Evolutionary conservation across 2,113 vertebrate genomes (phyloP), one percentile per base, ranked within the genome.

Genomic region (Gopherus flavomarginatus): DNA sequence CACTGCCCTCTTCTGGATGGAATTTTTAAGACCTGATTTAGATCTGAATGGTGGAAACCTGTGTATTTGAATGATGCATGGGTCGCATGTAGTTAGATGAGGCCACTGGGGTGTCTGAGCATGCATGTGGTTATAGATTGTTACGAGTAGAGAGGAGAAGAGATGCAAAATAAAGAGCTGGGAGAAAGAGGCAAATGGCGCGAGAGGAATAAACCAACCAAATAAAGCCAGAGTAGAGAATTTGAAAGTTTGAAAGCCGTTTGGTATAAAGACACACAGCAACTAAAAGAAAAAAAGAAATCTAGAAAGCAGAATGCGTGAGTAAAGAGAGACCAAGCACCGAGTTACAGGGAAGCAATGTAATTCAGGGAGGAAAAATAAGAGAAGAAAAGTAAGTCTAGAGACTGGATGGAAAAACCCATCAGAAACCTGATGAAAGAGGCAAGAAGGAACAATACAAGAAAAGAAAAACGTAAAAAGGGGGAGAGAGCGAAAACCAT

Each of bases 81-180:
- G 26, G 69, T 2, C 21, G 6, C 31, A 42, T 47, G 57, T 49
- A 52, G 11, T 81, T 50, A 56, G 12, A 12, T 77, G 78, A 47
- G 35, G 56, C 16, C 5, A 75, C 38, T 2, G 3, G 8, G 49
- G 3, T 26, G 1, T 7, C 1, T 2, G 12, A 22, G 35, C 54
- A 85, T 52, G 80, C 69, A 62, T 4, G 31, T 47, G 24, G 7
- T 17, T 79, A 52, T n/a, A 62, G 84, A 19, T 42, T n/a, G 72
- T 16, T 11, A 22, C 35, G 29, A 52, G 75, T 49, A 47, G 38
- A 26, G 11, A 57, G 16, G 62, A 89, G 49, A 72, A 16, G 35
- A 80, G 17, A 2, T 21, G 38, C 4, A 52, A 85, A 90, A 77
- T 0, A 81, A 14, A 79, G 13, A 86, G 5, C 22, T 38, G n/a